Evolutionary conservation across 2,797 vertebrate species (phyloP), one percentile per base, ranked within the genome.

Genomic region (Ara ararauna): DNA sequence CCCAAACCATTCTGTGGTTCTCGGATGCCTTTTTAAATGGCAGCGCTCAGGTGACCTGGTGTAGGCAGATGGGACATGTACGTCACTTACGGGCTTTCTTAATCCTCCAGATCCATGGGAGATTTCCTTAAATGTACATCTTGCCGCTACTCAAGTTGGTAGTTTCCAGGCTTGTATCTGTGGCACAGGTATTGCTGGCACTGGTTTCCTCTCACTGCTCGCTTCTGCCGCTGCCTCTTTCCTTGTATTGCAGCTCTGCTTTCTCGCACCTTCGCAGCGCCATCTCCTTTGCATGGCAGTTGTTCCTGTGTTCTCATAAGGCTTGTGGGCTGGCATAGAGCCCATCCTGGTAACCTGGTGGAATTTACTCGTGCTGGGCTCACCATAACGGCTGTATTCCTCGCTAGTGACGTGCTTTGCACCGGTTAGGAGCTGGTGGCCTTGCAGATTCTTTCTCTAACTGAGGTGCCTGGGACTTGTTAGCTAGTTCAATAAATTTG

Each of bases 401-500:
- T 82, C 0, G 0, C 45, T 5, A 4, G 32, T 79, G 87, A 87
- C 0, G 5, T 66, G 60, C 68, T 51, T 40, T 29, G 72, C n/a
- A 3, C 40, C 0, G 0, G 5, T 50, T 45, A 70, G 68, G 75
- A 79, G 3, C 42, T 27, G 79, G 65, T 83, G 84, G 84, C 85
- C 85, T 94, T 62, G 77, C 32, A 75, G 62, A 74, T 95, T 85
- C 56, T 62, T 71, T 61, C 62, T 54, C 29, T 93, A 5, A 5
- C 32, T 32, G 56, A 68, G 44, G 34, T 92, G 90, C 71, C 27
- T 83, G 75, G 51, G 60, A 68, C 62, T 80, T 87, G 76, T 78
- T 87, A 77, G 62, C 53, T 83, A 47, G 45, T 80, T 94, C 65
- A 85, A 47, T 80, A 87, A 89, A 83, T 90, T 87, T 83, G 72